A percentile compares a stretch with the other conserved stretches of the same genome.
Evolutionary conservation across 2,113 vertebrate genomes (phyloP).

Genomic region (Zosterops borbonicus): DNA sequence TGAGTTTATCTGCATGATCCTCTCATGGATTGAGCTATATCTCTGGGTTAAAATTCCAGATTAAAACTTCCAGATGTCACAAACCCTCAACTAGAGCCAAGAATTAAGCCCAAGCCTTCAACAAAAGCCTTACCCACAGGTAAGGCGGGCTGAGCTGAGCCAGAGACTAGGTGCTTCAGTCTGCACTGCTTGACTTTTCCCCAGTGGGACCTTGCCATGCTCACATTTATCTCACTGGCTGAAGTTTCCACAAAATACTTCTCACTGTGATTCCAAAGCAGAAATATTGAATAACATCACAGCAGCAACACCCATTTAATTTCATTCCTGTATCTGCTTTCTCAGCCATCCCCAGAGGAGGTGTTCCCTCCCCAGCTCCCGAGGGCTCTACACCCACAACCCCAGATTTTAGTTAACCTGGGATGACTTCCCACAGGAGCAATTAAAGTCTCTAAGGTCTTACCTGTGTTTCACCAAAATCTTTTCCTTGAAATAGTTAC

Average conservation of each 20-base stretch:
- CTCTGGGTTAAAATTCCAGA: not conserved
- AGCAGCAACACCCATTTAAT: not conserved
- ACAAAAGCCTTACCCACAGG: not conserved
- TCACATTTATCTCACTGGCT: not conserved
- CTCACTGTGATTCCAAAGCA: not conserved
- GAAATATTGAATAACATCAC: not conserved
- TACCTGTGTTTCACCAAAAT: conserved; percentile 49
- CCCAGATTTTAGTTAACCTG: conserved; percentile 53
- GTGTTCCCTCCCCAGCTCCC: not conserved
- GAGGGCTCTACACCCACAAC: not conserved
- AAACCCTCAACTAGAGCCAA: not conserved
- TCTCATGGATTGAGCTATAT: not conserved
- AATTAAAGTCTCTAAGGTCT: conserved; percentile 61
- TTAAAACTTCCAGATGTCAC: not conserved
- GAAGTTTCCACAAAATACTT: not conserved
- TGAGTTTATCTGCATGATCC: not conserved
- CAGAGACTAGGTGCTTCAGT: not conserved
- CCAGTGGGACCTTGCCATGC: not conserved
- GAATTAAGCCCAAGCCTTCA: not conserved
- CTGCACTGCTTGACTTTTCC: rapidly evolving
- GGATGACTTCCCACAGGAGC: conserved; percentile 58
- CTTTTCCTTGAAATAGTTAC: conserved; percentile 63
- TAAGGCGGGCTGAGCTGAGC: not conserved
- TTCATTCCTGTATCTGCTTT: not conserved
- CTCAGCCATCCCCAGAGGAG: not conserved